Base-by-base conservation (phyloP, 2,113 vertebrate genomes). In the Alectura lathami region DNA sequence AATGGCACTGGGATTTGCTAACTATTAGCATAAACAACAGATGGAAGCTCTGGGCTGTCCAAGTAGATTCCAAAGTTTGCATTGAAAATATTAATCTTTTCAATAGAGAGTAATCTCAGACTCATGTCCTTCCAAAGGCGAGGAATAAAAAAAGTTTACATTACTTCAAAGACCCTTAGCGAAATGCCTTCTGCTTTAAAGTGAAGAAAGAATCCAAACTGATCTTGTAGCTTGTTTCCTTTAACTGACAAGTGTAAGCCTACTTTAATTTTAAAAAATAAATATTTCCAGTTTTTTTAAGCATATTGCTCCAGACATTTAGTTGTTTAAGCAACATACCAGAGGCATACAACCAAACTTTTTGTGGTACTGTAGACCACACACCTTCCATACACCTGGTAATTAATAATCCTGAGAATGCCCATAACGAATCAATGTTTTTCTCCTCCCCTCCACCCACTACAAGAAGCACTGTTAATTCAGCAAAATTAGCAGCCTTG, bases 41-140 rank as follows among this genome's bases (percentile, higher is more conserved):
- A 96, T 92, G 93, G 86, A 95, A 97, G 75, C 69, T 91, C 36
- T 53, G 77, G 45, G 87, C 89, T 88, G 79, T 85, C 81, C 79
- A 67, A 96, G 67, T 91, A 83, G 86, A 96, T 95, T 92, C 88
- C 89, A 69, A 92, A 81, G 85, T 94, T 97, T 97, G 64, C 85
- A 96, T 8, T 82, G 83, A 95, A 97, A 96, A 96, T 94, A 96
- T 95, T 95, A 89, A 96, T 96, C 91, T 97, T 97, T 86, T 81
- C 88, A 91, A 47, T 77, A 73, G 80, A 86, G 89, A 96, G 90
- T 73, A 93, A 62, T 70, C 57, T 77, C 45, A 80, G 63, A 89
- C 40, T 88, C 40, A 51, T 78, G 45, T 50, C 43, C 77, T 69
- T 93, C 67, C 51, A 93, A 82, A 87, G 38, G 62, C 4, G 11